Base-by-base conservation (phyloP, 2,113 vertebrate genomes). In the Equus quagga region DNA sequence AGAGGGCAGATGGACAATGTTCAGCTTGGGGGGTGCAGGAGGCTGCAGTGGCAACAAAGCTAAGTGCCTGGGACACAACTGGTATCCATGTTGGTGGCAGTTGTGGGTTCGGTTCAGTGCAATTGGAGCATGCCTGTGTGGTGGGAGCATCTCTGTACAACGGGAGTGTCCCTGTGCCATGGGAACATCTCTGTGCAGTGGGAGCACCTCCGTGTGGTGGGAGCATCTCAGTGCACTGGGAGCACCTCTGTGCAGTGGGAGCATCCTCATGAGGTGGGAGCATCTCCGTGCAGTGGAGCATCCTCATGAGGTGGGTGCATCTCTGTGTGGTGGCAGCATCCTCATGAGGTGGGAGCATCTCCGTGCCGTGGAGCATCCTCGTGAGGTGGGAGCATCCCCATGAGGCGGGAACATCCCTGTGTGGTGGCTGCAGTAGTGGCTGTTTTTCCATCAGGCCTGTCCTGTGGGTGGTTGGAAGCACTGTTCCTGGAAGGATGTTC, bases 231-330 rank as follows among this genome's bases (percentile, higher is more conserved):
- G 23, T 0, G 51, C 1, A 23, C 21, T 5, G 4, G 56, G 23
- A 41, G 14, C 7, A 9, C 41, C 54, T 17, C 21, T 58, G 6
- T 58, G 21, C 0, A 0, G 5, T 5, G 19, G 51, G 11, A 14
- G 23, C 36, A 62, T 15, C 56, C 1, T n/a, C 23, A 18, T n/a
- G 60, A 0, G 17, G 41, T 8, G 6, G 49, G 65, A 4, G 3
- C 31, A 56, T 14, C 84, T 1, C 69, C 0, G 4, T n/a, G 65
- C 2, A 4, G 0, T 0, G 11, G 78, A 46, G 51, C 10, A 31
- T 41, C 70, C 2, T 56, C 24, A 8, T 46, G 65, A 0, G 0
- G 3, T 15, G n/a, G 6, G 51, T 7, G n/a, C 15, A 15, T 5
- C 67, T 1, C 67, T 23, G 28, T 13, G 51, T 0, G 2, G 28